Base-by-base conservation (phyloP, 2,888 invertebrate genomes). In the Cheilosia vulpina region DNA sequence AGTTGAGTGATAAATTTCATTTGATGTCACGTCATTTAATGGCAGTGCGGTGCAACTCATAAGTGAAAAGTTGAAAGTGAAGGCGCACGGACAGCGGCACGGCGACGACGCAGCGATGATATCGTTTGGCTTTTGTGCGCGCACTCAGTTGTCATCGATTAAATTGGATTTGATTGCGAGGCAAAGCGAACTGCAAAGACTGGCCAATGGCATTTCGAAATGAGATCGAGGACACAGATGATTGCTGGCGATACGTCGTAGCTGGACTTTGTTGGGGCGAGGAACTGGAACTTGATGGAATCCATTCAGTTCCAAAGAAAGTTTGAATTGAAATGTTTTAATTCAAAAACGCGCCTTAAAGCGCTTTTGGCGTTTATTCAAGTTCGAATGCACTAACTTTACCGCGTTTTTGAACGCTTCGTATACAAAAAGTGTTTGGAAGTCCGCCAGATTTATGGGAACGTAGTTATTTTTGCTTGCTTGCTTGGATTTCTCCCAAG, bases 1-100 rank as follows among this genome's bases (percentile, higher is more conserved):
- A 75, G 79, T 60, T 80, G 84, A 84, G 75, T 79, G 84, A 85
- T 76, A 80, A 85, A 85, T 85, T 85, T 68, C 69, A 85, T 80
- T 80, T 76, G 71, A 85, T 80, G 80, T 84, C 83, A 79, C 79
- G 80, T 85, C 84, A 80, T 80, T 80, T 71, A 80, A 65, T 85
- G 71, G 84, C 79, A 58, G 52, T 65, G 34, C 34, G 71, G 75
- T 75, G 84, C 83, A 84, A 84, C 79, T 85, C 80, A 85, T 85
- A 85, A 80, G 84, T 85, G 84, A 85, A 80, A 80, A 80, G 71
- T 72, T 76, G 57, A 80, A 80, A 80, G 60, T 58, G 68, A 73
- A 65, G 58, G 62, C 73, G 68, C 79, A 63, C 21, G 45, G 34
- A 47, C 34, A 47, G 47, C 52, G 52, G 55, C 27, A 6, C 27